Evolutionary conservation across 2,888 invertebrate genomes (phyloP).

Genomic region (Cephus pulcher): DNA sequence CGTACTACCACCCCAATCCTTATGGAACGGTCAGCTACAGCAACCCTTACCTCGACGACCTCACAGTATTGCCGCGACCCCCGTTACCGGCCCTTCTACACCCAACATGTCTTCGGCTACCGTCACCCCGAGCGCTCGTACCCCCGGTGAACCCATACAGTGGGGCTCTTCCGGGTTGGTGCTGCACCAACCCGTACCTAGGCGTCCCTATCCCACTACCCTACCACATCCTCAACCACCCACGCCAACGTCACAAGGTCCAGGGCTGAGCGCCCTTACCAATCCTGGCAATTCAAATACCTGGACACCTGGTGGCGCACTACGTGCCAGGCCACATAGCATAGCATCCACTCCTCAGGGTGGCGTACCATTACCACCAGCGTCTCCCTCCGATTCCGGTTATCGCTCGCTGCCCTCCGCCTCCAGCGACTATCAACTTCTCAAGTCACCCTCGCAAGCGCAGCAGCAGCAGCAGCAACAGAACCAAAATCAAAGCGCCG

Average conservation of each 20-base stretch:
- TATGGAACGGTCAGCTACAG: slow-evolving; percentile 61
- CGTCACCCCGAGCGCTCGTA: slow-evolving; percentile 42
- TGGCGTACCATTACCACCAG: slow-evolving; percentile 46
- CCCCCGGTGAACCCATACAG: slow-evolving; percentile 58
- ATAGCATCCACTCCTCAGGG: slow-evolving; percentile 58
- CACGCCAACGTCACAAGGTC: slow-evolving; percentile 65
- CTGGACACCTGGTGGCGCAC: slow-evolving; percentile 53
- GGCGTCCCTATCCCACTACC: slow-evolving; percentile 65
- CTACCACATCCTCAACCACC: slow-evolving; percentile 70
- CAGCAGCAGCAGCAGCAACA: slow-evolving; percentile 44
- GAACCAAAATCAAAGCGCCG: slow-evolving; percentile 69
- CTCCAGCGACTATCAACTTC: slow-evolving; percentile 74
- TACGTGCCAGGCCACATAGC: slow-evolving; percentile 60
- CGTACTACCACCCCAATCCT: slow-evolving; percentile 59
- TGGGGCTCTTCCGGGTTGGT: slow-evolving; percentile 63
- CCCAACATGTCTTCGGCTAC: slow-evolving; percentile 36
- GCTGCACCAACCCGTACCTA: slow-evolving; percentile 63
- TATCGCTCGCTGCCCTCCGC: slow-evolving; percentile 72
- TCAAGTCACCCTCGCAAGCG: slow-evolving; percentile 64
- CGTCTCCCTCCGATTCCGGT: slow-evolving; percentile 68
- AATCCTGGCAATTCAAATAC: slow-evolving; percentile 57
- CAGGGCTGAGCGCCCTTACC: slow-evolving; percentile 48
- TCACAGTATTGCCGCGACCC: slow-evolving; percentile 73
- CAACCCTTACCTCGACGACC: slow-evolving; percentile 68
- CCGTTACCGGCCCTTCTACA: slow-evolving; percentile 49